Evolutionary conservation across 1,140 invertebrate species (phyloP), one percentile per base, ranked within the genome.

Genomic region (Dreissena polymorpha): DNA sequence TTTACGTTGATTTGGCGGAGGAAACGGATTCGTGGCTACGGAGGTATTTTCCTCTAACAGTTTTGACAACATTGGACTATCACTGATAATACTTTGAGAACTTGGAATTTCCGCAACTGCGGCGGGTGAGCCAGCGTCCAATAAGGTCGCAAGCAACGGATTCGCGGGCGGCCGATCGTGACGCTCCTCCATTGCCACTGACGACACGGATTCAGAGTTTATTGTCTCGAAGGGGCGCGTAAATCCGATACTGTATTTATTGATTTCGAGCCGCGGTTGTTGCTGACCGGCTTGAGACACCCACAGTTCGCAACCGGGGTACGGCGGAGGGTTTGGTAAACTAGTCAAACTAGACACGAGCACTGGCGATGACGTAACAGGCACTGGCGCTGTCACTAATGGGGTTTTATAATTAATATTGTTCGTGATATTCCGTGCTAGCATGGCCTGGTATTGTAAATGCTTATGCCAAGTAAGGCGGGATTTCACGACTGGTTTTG

Each of bases 11-110:
- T 68, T 88, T 83, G 65, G 71, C 51, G 53, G 55, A 14, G 71
- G 85, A 49, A 84, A 76, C 57, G 89, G 76, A 55, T 73, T 86
- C 29, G 89, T 85, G 50, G 86, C 85, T 13, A 91, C 89, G 39
- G 91, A 87, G 16, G 91, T 90, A 21, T 91, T 86, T 85, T 93
- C 93, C 78, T 92, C 92, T 23, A 94, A 85, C 63, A 94, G 88
- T 85, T 88, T 92, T 84, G 93, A 93, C 73, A 94, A 85, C 91
- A 94, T 93, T 50, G 92, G 89, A 80, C 89, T 90, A 65, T 92
- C 86, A 70, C 86, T 83, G 39, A 88, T 69, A 51, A 82, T 50
- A 51, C 23, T 72, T 23, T 79, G 76, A 75, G 88, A 50, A 85
- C 86, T 76, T 87, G 86, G 23, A 29, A 72, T 53, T 69, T 69